Conservation (phyloP, 2,888 invertebrate genomes). For the Leucania comma region DNA sequence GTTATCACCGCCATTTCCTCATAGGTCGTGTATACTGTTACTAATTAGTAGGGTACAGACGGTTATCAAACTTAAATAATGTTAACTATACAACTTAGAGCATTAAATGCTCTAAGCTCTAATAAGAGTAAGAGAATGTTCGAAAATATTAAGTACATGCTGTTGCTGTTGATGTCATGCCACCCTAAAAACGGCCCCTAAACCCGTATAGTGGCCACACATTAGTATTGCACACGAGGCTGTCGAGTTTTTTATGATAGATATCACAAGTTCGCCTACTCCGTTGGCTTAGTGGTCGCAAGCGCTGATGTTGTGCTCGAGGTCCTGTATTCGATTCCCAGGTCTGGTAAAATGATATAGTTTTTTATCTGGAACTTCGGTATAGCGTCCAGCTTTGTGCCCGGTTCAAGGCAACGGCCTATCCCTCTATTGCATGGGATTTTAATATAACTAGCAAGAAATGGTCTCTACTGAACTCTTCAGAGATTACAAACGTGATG, state of each 20-base stretch:
- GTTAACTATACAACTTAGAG: conserved; percentile 1
- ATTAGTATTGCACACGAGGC: too few species aligned
- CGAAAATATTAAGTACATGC: background rate
- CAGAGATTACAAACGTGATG: background rate
- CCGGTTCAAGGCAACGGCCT: background rate
- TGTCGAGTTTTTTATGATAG: background rate
- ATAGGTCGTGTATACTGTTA: conserved; percentile 4
- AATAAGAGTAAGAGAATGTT: background rate
- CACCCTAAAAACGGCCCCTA: background rate
- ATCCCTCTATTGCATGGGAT: too few species aligned
- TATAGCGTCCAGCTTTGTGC: background rate
- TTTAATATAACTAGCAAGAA: background rate
- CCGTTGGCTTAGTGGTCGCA: too few species aligned
- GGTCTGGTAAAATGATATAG: background rate
- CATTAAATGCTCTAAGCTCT: too few species aligned
- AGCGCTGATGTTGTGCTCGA: too few species aligned
- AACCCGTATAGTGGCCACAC: background rate
- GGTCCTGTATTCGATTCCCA: background rate
- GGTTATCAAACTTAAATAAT: conserved; percentile 1
- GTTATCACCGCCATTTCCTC: conserved; percentile 30
- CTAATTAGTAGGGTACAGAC: conserved; percentile 12
- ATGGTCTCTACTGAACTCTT: background rate
- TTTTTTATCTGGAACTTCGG: background rate
- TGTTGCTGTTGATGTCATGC: too few species aligned
- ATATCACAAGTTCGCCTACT: too few species aligned